Percentiles rank a stretch among this genome's conserved stretches.
Conservation (phyloP, 2,113 vertebrate genomes). For the Cathartes aura region DNA sequence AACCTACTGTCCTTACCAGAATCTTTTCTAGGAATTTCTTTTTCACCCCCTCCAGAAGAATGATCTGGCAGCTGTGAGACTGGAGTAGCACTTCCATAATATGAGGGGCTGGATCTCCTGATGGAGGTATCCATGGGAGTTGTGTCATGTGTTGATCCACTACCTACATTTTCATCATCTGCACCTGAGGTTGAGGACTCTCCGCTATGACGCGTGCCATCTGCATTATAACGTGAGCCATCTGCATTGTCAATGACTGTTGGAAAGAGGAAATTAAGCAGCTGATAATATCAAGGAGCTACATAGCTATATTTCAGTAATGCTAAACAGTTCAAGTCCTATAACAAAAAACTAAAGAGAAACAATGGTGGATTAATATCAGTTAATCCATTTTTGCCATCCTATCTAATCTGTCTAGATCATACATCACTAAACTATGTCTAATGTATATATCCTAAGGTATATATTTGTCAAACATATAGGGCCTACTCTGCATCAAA, state of each 20-base stretch:
- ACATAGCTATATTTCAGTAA: not conserved
- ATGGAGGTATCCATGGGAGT: conserved; percentile 44
- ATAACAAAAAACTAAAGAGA: not conserved
- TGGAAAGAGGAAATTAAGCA: not conserved
- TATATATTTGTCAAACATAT: not conserved
- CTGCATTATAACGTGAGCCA: conserved; percentile 63
- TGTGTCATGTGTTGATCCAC: conserved; percentile 65
- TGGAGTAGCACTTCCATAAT: not conserved
- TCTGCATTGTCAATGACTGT: conserved; percentile 77
- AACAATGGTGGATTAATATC: not conserved
- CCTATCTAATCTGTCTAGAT: not conserved
- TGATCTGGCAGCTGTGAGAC: not conserved
- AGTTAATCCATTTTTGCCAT: not conserved
- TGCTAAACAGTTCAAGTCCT: not conserved
- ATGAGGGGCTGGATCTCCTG: conserved; percentile 44
- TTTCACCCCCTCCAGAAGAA: not conserved
- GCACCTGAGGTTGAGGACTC: conserved; percentile 35
- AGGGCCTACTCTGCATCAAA: not conserved
- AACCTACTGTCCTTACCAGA: conserved; percentile 57
- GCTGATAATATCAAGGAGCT: not conserved
- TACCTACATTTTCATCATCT: conserved; percentile 65
- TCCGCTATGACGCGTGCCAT: conserved; percentile 10
- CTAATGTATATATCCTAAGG: not conserved
- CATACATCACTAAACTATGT: not conserved
- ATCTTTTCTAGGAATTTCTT: not conserved